These are phyloP conservation scores for Semotilus atromaculatus DNA, from an alignment of 2,797 vertebrate species.

Conservation along the genomic window DNA sequence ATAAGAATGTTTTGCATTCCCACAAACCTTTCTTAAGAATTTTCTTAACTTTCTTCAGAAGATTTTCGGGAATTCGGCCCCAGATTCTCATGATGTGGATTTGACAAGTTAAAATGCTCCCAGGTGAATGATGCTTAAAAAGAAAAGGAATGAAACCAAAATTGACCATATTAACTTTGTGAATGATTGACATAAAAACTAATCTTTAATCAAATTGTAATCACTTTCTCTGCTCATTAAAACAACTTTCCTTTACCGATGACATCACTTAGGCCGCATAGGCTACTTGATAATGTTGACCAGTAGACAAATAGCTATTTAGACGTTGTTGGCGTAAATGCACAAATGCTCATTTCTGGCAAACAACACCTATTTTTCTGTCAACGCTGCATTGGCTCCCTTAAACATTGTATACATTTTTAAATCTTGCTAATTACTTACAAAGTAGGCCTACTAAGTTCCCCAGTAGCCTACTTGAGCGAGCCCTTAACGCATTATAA, in stretches of 20 bases:
- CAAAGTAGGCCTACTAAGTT: too few relatives aligned
- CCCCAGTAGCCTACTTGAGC: too few relatives aligned
- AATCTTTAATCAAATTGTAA: background rate
- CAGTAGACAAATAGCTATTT: background rate
- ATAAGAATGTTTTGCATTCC: too few relatives aligned
- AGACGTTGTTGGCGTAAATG: background rate
- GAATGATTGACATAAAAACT: background rate
- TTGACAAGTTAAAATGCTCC: background rate
- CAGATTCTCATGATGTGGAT: too few relatives aligned
- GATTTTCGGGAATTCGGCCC: too few relatives aligned
- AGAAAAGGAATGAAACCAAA: background rate
- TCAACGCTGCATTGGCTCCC: too few relatives aligned
- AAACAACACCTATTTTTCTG: too few relatives aligned
- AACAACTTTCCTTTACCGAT: background rate
- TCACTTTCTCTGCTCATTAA: background rate
- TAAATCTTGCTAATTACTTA: too few relatives aligned
- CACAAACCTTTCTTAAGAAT: too few relatives aligned
- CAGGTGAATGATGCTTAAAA: background rate
- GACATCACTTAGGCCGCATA: background rate
- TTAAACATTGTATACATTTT: too few relatives aligned
- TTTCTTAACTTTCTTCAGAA: too few relatives aligned
- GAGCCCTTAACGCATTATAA: too few relatives aligned
- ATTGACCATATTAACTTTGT: background rate
- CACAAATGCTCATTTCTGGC: background rate
- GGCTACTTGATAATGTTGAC: background rate